phyloP scores from a whole-genome alignment of 2,888 invertebrate genomes.

The Hydrotaea cyrtoneurina region DNA sequence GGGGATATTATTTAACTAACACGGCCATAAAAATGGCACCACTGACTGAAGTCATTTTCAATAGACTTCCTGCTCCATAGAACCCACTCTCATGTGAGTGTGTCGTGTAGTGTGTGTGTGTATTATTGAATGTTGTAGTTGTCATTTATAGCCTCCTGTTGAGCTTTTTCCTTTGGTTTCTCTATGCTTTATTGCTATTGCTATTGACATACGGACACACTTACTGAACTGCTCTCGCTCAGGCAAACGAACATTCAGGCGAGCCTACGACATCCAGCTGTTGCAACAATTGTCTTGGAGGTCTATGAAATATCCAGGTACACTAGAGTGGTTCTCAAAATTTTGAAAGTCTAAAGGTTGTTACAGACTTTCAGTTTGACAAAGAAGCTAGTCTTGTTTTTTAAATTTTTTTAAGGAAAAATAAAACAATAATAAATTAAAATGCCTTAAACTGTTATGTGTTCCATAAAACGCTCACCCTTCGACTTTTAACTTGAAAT shows the following conservation, averaged over 20 bases:
- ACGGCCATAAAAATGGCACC: slow-evolving; percentile 21
- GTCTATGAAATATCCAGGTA: neutral
- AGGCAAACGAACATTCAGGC: neutral
- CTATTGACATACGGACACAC: slow-evolving; percentile 12
- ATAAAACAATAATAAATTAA: no score
- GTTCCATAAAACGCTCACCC: no score
- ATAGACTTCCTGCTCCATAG: neutral
- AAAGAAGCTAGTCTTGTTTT: no score
- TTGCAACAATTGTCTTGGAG: slow-evolving; percentile 45
- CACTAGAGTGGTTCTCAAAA: no score
- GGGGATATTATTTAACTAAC: slow-evolving; percentile 13
- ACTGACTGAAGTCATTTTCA: slow-evolving; percentile 9
- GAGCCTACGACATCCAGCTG: slow-evolving; percentile 39
- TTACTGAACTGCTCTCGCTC: slow-evolving; percentile 10
- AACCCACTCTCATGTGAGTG: neutral
- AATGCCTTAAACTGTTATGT: no score
- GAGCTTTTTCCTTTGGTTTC: slow-evolving; percentile 30
- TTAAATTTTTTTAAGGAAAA: no score
- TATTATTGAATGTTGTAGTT: neutral
- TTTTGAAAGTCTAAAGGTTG: no score
- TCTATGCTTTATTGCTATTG: slow-evolving; percentile 22
- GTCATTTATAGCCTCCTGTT: slow-evolving; percentile 56
- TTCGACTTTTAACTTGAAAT: no score
- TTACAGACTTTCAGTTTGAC: no score
- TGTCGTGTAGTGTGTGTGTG: no score